Conservation (phyloP, 2,113 vertebrate genomes). For the Oncorhynchus mykiss region DNA sequence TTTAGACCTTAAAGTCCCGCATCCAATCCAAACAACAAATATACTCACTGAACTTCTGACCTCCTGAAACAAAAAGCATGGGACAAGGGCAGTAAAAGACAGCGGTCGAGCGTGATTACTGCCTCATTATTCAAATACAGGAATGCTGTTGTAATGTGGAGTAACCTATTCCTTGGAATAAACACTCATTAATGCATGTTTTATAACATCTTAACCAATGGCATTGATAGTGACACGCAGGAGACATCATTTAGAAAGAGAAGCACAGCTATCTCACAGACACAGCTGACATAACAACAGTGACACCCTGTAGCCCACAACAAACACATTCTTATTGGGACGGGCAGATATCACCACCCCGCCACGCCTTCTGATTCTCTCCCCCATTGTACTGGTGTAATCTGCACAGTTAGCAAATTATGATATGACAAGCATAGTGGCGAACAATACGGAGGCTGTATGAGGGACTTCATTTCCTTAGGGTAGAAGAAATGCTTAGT, state of each 20-base stretch:
- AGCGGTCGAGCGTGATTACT: not conserved
- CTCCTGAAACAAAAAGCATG: not conserved
- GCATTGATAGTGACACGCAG: not conserved
- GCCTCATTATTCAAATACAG: not conserved
- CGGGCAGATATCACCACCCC: not conserved
- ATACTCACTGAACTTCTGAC: conserved; percentile 1
- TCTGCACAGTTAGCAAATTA: not conserved
- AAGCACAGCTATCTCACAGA: not conserved
- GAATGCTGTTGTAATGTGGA: not conserved
- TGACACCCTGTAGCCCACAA: not conserved
- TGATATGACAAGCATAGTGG: not conserved
- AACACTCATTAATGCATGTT: not conserved
- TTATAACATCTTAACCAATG: not conserved
- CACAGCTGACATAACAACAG: not conserved
- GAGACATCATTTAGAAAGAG: not conserved
- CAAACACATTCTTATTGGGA: not conserved
- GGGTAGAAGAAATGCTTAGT: not conserved
- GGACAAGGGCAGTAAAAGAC: not conserved
- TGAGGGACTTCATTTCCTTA: not conserved
- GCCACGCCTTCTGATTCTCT: not conserved
- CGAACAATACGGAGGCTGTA: not conserved
- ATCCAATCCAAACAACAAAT: not conserved
- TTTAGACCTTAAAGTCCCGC: not conserved
- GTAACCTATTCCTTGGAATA: not conserved
- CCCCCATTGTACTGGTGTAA: not conserved